Conservation (phyloP, 37 sponge, comb jelly and placozoan genomes). For the Eunapius fragilis region DNA sequence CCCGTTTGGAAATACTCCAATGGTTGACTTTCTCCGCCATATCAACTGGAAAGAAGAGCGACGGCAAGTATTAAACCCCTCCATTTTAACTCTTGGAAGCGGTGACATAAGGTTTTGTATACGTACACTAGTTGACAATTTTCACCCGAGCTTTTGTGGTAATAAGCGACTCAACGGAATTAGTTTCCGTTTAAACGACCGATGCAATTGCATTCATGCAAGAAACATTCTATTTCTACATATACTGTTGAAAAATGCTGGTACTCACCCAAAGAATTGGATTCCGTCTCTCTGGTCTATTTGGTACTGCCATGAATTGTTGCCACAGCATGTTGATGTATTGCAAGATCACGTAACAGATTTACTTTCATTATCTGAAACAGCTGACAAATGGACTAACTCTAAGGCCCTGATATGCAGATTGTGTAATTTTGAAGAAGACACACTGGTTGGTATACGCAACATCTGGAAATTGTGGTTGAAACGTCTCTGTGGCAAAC, state of each 20-base stretch:
- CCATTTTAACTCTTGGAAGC: neutral
- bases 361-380: constrained; percentile 5
- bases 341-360: constrained; percentile 1
- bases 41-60: neutral
- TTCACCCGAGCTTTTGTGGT: neutral
- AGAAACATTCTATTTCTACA: constrained; percentile 23
- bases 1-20: constrained; percentile 7
- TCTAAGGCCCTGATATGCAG: neutral
- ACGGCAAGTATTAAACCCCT: neutral
- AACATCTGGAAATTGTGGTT: constrained; percentile 16
- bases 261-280: neutral
- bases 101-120: constrained; percentile 16
- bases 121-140: neutral
- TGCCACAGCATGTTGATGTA: constrained; percentile 7
- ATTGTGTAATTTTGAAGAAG: neutral
- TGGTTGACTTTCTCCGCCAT: neutral
- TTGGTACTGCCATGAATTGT: constrained; percentile 34
- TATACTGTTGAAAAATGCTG: neutral
- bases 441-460: neutral
- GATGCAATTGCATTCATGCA: neutral
- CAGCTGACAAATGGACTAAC: neutral
- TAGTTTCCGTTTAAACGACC: neutral
- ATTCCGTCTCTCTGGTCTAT: constrained; percentile 23
- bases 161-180: neutral
- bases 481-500: neutral